These are phyloP conservation scores for Penaeus chinensis DNA, from an alignment of 1,140 invertebrate species.

Conservation along the genomic window DNA sequence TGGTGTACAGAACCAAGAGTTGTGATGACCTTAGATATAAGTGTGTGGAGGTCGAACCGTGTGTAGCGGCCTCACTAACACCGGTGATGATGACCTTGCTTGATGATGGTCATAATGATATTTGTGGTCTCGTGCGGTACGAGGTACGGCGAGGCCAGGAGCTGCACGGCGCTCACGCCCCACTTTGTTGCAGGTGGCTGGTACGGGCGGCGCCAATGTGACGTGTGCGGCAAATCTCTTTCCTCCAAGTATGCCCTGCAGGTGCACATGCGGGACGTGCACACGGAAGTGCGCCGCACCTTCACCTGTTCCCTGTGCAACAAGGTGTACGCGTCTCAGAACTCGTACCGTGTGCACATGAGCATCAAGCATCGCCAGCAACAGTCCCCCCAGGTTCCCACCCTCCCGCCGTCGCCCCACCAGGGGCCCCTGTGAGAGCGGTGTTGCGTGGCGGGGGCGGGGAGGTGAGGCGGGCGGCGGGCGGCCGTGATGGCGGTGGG, in stretches of 20 bases:
- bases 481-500: conserved; percentile 24
- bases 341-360: conserved; percentile 60
- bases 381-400: conserved; percentile 13
- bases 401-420: no score
- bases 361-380: conserved; percentile 60
- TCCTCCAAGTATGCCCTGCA: conserved; percentile 85
- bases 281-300: conserved; percentile 73
- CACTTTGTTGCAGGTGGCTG: conserved; percentile 57
- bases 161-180: conserved; percentile 31
- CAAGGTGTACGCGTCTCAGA: conserved; percentile 62
- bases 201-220: conserved; percentile 83
- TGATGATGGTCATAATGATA: conserved; percentile 3
- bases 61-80: no score
- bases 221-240: conserved; percentile 88
- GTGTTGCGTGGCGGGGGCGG: neutral
- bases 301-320: conserved; percentile 59
- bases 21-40: neutral
- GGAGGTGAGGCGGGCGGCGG: neutral
- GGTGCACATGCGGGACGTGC: conserved; percentile 88
- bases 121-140: conserved; percentile 1
- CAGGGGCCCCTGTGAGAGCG: no score
- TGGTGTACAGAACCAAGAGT: neutral
- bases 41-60: neutral
- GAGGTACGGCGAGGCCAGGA: conserved; percentile 1
- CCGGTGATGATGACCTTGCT: no score